phyloP scores from a whole-genome alignment of 2,113 vertebrate genomes.

The Eleginops maclovinus region DNA sequence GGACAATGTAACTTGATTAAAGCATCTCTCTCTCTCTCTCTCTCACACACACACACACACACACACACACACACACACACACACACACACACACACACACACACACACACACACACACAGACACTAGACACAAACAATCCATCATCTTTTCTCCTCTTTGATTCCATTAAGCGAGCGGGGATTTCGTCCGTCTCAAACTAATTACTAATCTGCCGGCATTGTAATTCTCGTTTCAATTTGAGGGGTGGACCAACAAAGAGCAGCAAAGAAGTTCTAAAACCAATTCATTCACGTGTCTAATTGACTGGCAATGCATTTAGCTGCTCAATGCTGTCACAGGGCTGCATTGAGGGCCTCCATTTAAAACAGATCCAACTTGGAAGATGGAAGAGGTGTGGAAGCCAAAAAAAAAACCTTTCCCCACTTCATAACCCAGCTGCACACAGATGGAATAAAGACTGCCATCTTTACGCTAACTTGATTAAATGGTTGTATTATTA shows the following conservation, averaged over 20 bases:
- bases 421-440: slow-evolving; percentile 46
- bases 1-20: slow-evolving; percentile 65
- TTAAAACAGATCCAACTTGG: slow-evolving; percentile 38
- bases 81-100: too few relatives aligned
- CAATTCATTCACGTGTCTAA: slow-evolving; percentile 60
- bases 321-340: slow-evolving; percentile 29
- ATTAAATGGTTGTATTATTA: slow-evolving; percentile 64
- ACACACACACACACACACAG: neutral
- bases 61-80: slow-evolving; percentile 26
- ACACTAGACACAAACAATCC: slow-evolving; percentile 41
- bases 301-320: slow-evolving; percentile 54
- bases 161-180: slow-evolving; percentile 61
- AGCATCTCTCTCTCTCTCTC: slow-evolving; percentile 36
- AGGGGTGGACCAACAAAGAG: slow-evolving; percentile 64
- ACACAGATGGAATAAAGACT: slow-evolving; percentile 42
- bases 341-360: slow-evolving; percentile 8
- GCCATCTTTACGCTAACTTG: slow-evolving; percentile 52
- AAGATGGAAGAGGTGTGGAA: slow-evolving; percentile 43
- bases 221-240: slow-evolving; percentile 68
- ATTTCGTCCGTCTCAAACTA: slow-evolving; percentile 68
- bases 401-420: slow-evolving; percentile 44
- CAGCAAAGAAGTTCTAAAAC: slow-evolving; percentile 56
- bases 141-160: slow-evolving; percentile 65
- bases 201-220: slow-evolving; percentile 67
- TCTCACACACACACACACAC: neutral